Conservation (phyloP, 1,140 invertebrate genomes). For the Anastrepha obliqua region DNA sequence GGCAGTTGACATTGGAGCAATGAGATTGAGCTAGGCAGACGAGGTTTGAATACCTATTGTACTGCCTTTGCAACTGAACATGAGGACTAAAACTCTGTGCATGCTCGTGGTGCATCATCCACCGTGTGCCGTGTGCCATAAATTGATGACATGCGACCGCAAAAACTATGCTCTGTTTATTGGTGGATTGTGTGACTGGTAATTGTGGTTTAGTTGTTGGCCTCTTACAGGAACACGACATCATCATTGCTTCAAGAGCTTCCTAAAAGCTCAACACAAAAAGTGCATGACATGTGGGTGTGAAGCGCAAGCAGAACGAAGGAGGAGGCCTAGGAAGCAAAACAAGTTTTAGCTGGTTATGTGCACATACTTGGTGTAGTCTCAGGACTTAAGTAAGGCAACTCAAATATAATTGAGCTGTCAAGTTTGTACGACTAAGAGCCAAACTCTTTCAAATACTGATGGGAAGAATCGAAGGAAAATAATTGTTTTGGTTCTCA, state of each 20-base stretch:
- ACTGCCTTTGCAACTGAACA: not conserved
- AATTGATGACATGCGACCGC: conserved; percentile 28
- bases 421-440: not conserved
- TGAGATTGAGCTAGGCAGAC: not conserved
- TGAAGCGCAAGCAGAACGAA: not conserved
- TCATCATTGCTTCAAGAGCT: not conserved
- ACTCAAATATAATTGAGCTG: conserved; percentile 23
- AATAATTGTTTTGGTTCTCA: too few relatives aligned
- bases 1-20: not conserved
- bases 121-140: conserved; percentile 4
- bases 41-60: not conserved
- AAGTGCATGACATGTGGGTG: not conserved
- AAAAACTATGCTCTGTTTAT: not conserved
- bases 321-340: not conserved
- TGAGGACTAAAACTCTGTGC: not conserved
- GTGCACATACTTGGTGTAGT: not conserved
- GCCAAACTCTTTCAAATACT: too few relatives aligned
- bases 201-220: not conserved
- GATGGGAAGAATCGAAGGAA: too few relatives aligned
- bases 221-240: not conserved
- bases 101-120: not conserved
- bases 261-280: not conserved
- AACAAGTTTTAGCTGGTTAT: not conserved
- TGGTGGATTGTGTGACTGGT: not conserved
- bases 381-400: not conserved